These are phyloP conservation scores for Chaetorhynchus papuensis DNA, from an alignment of 2,113 vertebrate genomes.

Conservation along the genomic window DNA sequence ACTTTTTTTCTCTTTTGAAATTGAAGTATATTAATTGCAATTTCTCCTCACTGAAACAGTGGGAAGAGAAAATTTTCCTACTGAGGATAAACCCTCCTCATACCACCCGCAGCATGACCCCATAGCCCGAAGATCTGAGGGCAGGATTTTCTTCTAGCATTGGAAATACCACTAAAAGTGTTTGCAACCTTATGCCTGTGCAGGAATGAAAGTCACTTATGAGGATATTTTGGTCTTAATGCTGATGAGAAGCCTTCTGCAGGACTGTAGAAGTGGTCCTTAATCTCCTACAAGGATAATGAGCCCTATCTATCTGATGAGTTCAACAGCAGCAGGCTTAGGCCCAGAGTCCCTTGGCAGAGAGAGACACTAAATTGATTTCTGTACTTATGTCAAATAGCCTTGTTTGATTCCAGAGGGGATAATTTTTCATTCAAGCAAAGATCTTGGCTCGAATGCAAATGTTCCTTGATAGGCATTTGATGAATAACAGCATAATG, in stretches of 20 bases:
- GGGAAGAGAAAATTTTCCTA: neutral
- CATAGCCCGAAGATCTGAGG: neutral
- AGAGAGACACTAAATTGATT: constrained; percentile 3
- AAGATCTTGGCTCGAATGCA: neutral
- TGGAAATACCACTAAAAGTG: neutral
- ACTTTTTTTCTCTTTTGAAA: neutral
- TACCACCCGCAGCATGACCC: neutral
- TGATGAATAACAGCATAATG: neutral
- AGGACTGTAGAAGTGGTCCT: neutral
- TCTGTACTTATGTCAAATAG: constrained; percentile 13
- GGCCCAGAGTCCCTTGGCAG: neutral
- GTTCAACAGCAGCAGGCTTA: neutral
- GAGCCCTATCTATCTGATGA: neutral
- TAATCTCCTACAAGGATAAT: constrained; percentile 1
- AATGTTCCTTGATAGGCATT: neutral
- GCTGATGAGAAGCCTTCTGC: neutral
- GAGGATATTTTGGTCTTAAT: neutral
- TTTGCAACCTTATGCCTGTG: neutral
- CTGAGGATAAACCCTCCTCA: neutral
- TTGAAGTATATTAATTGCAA: neutral
- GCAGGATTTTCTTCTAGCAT: neutral
- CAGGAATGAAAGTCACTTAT: neutral
- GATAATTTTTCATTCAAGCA: constrained; percentile 16
- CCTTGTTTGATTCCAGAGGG: constrained; percentile 11
- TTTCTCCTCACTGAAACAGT: neutral